Base-by-base conservation (phyloP, 2,888 invertebrate genomes). In the Epirrita christyi region DNA sequence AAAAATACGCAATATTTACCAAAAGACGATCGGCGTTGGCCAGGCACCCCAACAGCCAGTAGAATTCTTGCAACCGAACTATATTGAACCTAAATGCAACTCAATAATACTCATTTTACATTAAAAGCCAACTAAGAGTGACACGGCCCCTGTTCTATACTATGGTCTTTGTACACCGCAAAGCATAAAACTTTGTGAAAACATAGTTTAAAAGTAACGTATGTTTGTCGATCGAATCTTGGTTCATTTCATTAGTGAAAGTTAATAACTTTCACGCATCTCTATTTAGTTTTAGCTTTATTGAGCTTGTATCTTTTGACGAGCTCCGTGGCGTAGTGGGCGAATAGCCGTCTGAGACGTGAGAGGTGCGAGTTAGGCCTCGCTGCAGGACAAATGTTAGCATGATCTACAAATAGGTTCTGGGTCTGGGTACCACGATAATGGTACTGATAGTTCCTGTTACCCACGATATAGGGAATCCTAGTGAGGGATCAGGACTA, bases 101-200 rank as follows among this genome's bases (percentile, higher is more conserved):
- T 5, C 8, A 2, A 32, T 45, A 11, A n/a, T 29, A 7, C 32
- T 32, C 32, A 32, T 32, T 32, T 32, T 9, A 32, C 32, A 32
- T 32, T 32, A 8, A 7, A 32, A 32, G 3, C 32, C 32, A 8
- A 15, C 7, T 36, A 43, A 6, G 32, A 48, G 54, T 55, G 54
- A 48, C 11, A 48, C 5, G 34, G n/a, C 11, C 11, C 29, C 6
- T 2, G 27, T 36, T 81, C 81, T 78, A 78, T 82, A 77, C 71
- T 76, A 77, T 78, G 75, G 78, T 83, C 81, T 86, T 85, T 82
- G 84, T 87, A 82, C 81, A 75, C 76, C 66, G 67, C 69, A 66
- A 72, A 76, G 76, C 79, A 77, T 79, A 81, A 81, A 83, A 84
- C 78, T 81, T 80, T 76, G 59, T 72, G 78, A 78, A 81, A 83